phyloP scores from a whole-genome alignment of 2,113 vertebrate species.

The Callipepla squamata region DNA sequence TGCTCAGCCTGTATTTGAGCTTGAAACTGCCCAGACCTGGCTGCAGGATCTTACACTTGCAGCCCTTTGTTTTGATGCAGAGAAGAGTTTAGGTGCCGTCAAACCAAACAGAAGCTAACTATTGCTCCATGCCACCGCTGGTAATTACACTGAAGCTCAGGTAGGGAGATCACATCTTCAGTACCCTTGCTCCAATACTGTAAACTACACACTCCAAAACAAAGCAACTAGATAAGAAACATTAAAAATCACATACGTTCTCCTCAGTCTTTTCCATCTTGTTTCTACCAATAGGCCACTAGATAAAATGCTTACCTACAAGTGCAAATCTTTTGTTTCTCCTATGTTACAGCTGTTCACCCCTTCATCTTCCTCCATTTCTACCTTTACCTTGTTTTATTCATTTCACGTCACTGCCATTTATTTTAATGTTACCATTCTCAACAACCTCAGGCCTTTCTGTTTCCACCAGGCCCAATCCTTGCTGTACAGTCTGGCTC shows the following conservation, averaged over 20 bases:
- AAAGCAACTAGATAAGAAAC: not conserved
- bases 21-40: too few species aligned
- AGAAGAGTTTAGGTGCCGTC: not conserved
- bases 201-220: not conserved
- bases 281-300: not conserved
- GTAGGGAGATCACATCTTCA: not conserved
- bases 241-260: not conserved
- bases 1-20: too few species aligned
- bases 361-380: not conserved
- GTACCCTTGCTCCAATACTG: not conserved
- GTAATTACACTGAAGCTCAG: not conserved
- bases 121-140: not conserved
- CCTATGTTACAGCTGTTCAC: not conserved
- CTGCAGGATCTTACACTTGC: not conserved
- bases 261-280: not conserved
- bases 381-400: not conserved
- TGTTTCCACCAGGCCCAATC: not conserved
- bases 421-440: not conserved
- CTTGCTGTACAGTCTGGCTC: not conserved
- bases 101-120: not conserved
- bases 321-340: not conserved
- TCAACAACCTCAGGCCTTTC: not conserved
- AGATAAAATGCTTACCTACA: not conserved
- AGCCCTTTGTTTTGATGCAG: not conserved
- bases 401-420: not conserved